A percentile compares a stretch with the other conserved stretches of the same genome.
phyloP scores from a whole-genome alignment of 2,888 invertebrate genomes.

The Petrophora chlorosata region DNA sequence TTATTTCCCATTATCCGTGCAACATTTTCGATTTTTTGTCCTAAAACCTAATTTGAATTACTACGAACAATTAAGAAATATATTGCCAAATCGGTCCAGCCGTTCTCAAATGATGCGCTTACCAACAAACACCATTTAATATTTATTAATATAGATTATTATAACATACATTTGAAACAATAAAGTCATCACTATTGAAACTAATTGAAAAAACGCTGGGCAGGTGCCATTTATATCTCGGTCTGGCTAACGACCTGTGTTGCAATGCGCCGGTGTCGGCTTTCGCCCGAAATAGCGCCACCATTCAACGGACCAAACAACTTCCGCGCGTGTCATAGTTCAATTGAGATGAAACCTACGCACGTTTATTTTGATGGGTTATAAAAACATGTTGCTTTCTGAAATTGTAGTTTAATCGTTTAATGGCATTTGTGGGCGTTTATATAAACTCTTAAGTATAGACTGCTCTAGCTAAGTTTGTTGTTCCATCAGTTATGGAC shows the following conservation, averaged over 20 bases:
- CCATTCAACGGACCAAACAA: conserved; percentile 24
- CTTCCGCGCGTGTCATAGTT: conserved; percentile 13
- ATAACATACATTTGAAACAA: not conserved
- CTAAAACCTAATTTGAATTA: no score
- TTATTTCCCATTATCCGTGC: no score
- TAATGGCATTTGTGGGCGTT: not conserved
- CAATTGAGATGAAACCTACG: conserved; percentile 8
- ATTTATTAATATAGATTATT: no score
- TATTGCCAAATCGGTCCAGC: no score
- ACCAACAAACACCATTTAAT: no score
- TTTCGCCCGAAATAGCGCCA: conserved; percentile 30
- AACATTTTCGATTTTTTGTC: no score
- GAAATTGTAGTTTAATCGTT: not conserved
- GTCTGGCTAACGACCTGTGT: conserved; percentile 28
- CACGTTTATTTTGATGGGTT: no score
- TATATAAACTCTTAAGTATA: not conserved
- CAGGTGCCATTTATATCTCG: conserved; percentile 20
- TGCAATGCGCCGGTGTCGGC: conserved; percentile 28
- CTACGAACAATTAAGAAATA: no score
- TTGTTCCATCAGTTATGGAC: no score
- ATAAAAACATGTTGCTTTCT: conserved; percentile 5
- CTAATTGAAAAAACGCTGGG: not conserved
- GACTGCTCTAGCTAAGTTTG: no score
- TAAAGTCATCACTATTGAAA: conserved; percentile 1
- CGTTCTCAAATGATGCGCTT: no score